These are phyloP conservation scores for Heliconius hewitsoni DNA, from an alignment of 1,140 invertebrate species.

Conservation along the genomic window DNA sequence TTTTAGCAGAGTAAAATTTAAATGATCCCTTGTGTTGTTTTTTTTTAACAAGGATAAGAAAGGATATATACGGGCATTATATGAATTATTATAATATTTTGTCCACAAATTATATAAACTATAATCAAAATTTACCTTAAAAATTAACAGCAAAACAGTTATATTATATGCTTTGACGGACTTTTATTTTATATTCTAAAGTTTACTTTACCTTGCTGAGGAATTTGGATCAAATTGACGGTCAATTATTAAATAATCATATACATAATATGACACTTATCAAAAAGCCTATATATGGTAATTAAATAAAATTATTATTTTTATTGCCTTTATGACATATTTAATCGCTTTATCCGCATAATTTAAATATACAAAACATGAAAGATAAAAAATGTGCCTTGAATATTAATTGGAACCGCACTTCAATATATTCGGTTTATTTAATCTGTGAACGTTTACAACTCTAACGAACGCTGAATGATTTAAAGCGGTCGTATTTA, in stretches of 20 bases:
- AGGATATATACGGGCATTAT: no score
- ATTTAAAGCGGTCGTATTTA: conserved; percentile 33
- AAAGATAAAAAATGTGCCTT: conserved; percentile 15
- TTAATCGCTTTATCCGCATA: background rate
- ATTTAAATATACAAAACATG: conserved; percentile 19
- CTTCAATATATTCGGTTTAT: conserved; percentile 36
- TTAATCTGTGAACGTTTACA: conserved; percentile 32
- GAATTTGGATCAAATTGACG: background rate
- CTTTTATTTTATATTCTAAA: background rate
- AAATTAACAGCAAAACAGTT: no score
- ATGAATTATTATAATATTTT: no score
- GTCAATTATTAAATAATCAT: background rate
- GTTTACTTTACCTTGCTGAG: background rate
- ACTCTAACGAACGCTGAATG: conserved; percentile 33
- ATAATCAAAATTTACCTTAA: no score
- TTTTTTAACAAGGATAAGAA: background rate
- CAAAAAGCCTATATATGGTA: background rate
- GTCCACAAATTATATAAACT: no score
- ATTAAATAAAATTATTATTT: background rate
- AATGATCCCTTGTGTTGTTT: background rate
- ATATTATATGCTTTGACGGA: background rate
- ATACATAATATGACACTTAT: conserved; percentile 1
- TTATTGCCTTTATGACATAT: background rate
- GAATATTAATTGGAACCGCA: conserved; percentile 29
- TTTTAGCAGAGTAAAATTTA: background rate